Percentiles rank a stretch among this genome's conserved stretches.
Conservation (phyloP, 2,888 invertebrate genomes). For the Sesia apiformis region DNA sequence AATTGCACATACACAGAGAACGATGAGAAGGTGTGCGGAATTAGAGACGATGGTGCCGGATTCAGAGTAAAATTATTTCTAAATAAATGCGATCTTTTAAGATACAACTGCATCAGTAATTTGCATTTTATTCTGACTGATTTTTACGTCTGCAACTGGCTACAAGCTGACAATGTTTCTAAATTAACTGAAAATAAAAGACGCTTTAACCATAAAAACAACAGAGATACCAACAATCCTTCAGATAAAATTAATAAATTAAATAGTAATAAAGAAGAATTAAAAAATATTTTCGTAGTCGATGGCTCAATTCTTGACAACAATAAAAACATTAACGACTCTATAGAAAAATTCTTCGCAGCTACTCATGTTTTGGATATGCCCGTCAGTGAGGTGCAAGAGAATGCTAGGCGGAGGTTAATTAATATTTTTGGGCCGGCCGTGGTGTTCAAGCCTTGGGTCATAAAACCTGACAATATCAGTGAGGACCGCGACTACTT, state of each 20-base stretch:
- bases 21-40: constrained; percentile 29
- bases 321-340: constrained; percentile 34
- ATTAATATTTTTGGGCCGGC: constrained; percentile 34
- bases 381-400: constrained; percentile 31
- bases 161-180: not conserved
- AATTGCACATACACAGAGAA: not conserved
- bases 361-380: constrained; percentile 44
- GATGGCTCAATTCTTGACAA: constrained; percentile 28
- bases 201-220: not conserved
- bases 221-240: not conserved
- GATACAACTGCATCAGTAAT: constrained; percentile 34
- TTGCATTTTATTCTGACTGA: constrained; percentile 31
- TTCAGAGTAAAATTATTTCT: constrained; percentile 36
- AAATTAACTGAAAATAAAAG: not conserved
- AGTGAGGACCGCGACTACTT: constrained; percentile 27
- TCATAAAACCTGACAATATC: constrained; percentile 32
- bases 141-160: constrained; percentile 29
- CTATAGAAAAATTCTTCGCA: constrained; percentile 47
- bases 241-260: not conserved
- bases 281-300: constrained; percentile 23
- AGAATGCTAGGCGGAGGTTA: constrained; percentile 29
- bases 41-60: constrained; percentile 34
- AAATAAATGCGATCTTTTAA: constrained; percentile 34
- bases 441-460: constrained; percentile 40
- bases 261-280: not conserved